phyloP scores from a whole-genome alignment of 2,113 vertebrate genomes.

The Stictonetta naevosa region DNA sequence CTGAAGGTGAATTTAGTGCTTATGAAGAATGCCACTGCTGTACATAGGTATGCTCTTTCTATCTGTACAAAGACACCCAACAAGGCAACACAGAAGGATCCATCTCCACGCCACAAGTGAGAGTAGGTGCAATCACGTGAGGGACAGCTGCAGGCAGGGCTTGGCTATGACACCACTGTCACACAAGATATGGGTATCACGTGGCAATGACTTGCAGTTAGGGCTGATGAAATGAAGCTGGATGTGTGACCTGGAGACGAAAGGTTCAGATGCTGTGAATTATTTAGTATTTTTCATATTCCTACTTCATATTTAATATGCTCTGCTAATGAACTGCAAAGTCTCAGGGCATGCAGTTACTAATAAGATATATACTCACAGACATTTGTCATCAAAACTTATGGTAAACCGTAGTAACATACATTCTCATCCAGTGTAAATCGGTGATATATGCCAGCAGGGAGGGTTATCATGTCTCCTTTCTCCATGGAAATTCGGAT shows the following conservation, averaged over 20 bases:
- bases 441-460: conserved; percentile 94
- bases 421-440: conserved; percentile 92
- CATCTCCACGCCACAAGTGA: not conserved
- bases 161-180: not conserved
- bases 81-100: not conserved
- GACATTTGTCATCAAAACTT: not conserved
- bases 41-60: not conserved
- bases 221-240: not conserved
- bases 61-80: not conserved
- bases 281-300: conserved; percentile 44
- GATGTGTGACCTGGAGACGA: conserved; percentile 36
- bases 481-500: conserved; percentile 89
- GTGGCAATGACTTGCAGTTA: not conserved
- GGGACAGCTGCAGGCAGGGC: not conserved
- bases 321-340: conserved; percentile 36
- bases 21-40: not conserved
- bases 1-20: not conserved
- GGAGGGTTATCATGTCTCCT: conserved; percentile 93
- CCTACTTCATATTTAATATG: conserved; percentile 52
- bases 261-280: conserved; percentile 45
- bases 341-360: not conserved
- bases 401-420: not conserved
- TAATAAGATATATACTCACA: not conserved
- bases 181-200: not conserved
- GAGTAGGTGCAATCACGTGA: not conserved